Base-by-base conservation (phyloP, 2,113 vertebrate genomes). In the Motacilla tschutschensis region DNA sequence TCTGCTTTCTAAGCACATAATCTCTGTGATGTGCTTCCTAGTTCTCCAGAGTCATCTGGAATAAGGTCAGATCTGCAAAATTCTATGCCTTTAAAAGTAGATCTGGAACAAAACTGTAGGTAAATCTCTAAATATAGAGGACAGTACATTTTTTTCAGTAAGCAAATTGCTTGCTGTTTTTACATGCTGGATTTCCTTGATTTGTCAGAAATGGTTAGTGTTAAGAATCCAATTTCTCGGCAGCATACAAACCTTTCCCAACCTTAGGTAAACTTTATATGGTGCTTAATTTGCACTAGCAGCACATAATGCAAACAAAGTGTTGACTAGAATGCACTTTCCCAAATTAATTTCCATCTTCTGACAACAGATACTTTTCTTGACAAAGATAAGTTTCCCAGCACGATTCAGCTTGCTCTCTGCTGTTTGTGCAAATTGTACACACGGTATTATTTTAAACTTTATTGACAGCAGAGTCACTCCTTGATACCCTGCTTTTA, bases 191-290 rank as follows among this genome's bases (percentile, higher is more conserved):
- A 44, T 72, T 82, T 75, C 46, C 59, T 85, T 72, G 29, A 35
- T 94, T 85, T 77, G 90, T 70, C 70, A 81, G 87, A 69, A 44
- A 41, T 35, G 29, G 47, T 46, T 77, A 75, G 35, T 43, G 54
- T 65, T 82, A 67, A 89, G 66, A 82, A 79, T 72, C 65, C 47
- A 78, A 80, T 90, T 89, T 88, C 43, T 83, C 60, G 40, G 29
- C 70, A 67, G 79, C 51, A 93, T 85, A 57, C 46, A 79, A 88
- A 73, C 66, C 43, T 90, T 85, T 73, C 85, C 63, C 25, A 66
- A 62, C 50, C 59, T 80, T 4, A 12, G 31, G 38, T 46, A 79
- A 72, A 57, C 38, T 73, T 83, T 51, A 40, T 36, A n/a, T 62
- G 58, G 26, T 31, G 47, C 66, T 93, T 91, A 59, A 85, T 93